phyloP scores from a whole-genome alignment of 2,797 vertebrate genomes.

The Liparis tanakae region DNA sequence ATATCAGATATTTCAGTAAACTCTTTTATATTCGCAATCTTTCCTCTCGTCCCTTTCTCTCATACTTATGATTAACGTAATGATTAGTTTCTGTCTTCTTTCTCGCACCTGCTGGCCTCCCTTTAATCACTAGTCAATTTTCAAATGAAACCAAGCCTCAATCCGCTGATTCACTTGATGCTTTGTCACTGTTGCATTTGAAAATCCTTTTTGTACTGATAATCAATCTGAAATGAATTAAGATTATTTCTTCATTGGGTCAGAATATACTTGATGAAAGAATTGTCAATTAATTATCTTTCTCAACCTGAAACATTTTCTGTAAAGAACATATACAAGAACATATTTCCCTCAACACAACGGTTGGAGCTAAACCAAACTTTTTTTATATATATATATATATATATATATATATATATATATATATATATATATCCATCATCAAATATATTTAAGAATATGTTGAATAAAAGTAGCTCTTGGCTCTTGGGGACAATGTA shows the following conservation, averaged over 20 bases:
- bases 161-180: background rate
- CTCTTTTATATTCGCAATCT: background rate
- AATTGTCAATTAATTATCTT: background rate
- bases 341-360: background rate
- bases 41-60: background rate
- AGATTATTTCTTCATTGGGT: background rate
- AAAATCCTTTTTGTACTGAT: background rate
- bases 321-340: background rate
- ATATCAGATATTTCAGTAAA: background rate
- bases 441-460: too few species aligned
- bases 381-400: background rate
- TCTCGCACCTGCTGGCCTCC: background rate
- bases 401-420: too few species aligned
- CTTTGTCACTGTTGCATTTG: background rate
- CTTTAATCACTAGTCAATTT: background rate
- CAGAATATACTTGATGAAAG: background rate
- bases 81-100: background rate
- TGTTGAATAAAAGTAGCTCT: too few species aligned
- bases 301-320: background rate
- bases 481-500: too few species aligned
- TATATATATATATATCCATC: too few species aligned
- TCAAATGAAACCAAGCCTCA: background rate
- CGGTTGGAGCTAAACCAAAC: background rate
- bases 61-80: background rate
- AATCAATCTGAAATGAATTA: background rate